Evolutionary conservation across 2,888 invertebrate species (phyloP), one percentile per base, ranked within the genome.

Genomic region (Lottia gigantea): DNA sequence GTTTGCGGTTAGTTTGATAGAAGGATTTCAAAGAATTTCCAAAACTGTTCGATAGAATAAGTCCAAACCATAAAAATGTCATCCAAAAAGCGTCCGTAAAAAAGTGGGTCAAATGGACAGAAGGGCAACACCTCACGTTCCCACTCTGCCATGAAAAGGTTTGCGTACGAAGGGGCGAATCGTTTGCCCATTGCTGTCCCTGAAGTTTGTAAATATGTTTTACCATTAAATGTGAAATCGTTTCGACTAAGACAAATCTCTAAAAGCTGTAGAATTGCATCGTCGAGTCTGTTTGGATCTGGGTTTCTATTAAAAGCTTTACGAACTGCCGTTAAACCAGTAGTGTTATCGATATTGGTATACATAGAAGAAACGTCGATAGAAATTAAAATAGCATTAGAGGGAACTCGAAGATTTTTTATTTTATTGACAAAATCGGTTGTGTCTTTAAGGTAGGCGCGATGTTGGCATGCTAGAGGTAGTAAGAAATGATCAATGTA

Each of bases 1-100:
- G 49, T 49, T 49, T 4, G 49, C 49, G n/a, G 49, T 49, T 49
- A 49, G 49, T 49, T 49, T 49, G 49, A 49, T 49, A 12, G 49
- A 49, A 11, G 49, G 49, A 49, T 49, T 49, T 49, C 49, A n/a
- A 49, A 49, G 49, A n/a, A 49, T n/a, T 49, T 4, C 49, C 49
- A 49, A 15, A 49, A 49, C 49, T 49, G 15, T 8, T 47, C 31
- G 6, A 31, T 31, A n/a, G n/a, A n/a, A n/a, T n/a, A n/a, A n/a
- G 49, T 15, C 49, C 49, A 49, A 49, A 49, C 49, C n/a, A 49
- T 7, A 49, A 49, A 49, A 11, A 49, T 49, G 15, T 49, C 49
- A 49, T 49, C 49, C 12, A 15, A n/a, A 11, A 49, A 49, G 0
- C 49, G 4, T 49, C 49, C 49, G 14, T 49, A 49, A 49, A 49